Base-by-base conservation (phyloP, 2,888 invertebrate species). In the Drosophila robusta region DNA sequence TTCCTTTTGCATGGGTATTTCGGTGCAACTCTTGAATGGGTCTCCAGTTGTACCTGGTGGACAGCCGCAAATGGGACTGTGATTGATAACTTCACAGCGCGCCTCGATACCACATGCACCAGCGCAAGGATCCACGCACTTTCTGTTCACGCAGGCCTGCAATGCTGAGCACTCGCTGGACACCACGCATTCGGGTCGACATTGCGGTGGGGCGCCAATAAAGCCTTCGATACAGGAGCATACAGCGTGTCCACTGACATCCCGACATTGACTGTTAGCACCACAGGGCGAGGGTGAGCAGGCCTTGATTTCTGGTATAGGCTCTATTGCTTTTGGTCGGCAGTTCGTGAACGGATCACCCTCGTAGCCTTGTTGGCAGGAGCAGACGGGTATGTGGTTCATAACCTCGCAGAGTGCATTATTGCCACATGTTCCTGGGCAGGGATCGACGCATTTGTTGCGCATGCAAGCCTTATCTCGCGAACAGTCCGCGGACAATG, bases 51-150 rank as follows among this genome's bases (percentile, higher is more conserved):
- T 94, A 41, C 95, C 96, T 22, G 93, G 93, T 39, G 95, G 94
- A 91, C 97, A 97, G 79, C 94, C 95, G 88, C 97, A 97, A 73
- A 97, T 95, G 8, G 97, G 97, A 90, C 97, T 97, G 90, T 97
- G 97, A 89, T 96, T 96, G 49, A 96, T 94, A 0, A 97, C 96
- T 54, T 95, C 94, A 90, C 97, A 97, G 42, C 94, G 92, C 2
- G 97, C 96, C 60, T 95, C 95, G 3, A 94, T 92, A 18, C 97
- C 97, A 90, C 97, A 97, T 64, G 96, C 95, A 50, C 96, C 96
- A 26, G 95, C 95, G 89, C 97, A 97, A 18, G 97, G 97, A 92
- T 97, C 96, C 1, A 94, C 93, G 92, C 97, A 97, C 90, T 94
- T 95, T 90, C 95, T 95, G 90, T 95, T 97, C 29, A 96, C 94